Percentiles rank a stretch among this genome's conserved stretches.
These are phyloP conservation scores for Oxyruncus cristatus DNA, from an alignment of 2,113 vertebrate species.

Conservation along the genomic window DNA sequence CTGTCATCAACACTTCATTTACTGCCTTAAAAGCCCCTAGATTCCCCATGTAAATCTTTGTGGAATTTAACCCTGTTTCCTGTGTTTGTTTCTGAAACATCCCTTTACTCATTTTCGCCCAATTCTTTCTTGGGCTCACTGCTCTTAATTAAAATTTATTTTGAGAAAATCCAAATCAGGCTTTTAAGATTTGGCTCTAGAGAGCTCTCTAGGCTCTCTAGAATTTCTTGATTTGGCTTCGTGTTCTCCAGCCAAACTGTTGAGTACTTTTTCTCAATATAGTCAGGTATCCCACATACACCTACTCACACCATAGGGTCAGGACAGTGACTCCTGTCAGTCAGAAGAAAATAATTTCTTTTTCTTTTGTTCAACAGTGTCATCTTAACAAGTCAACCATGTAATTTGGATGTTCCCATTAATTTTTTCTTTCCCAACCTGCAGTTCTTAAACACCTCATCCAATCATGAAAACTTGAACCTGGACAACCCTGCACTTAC, in stretches of 20 bases:
- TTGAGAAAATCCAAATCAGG: neutral
- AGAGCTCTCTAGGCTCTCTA: too few species aligned
- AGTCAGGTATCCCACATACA: neutral
- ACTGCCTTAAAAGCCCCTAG: neutral
- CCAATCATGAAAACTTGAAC: conserved; percentile 83
- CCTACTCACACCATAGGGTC: neutral
- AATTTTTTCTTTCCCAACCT: conserved; percentile 14
- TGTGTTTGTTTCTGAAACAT: neutral
- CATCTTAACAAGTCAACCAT: neutral
- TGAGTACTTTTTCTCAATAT: neutral
- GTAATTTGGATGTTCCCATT: neutral
- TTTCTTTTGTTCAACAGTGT: neutral
- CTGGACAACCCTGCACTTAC: conserved; percentile 80
- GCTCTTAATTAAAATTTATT: neutral
- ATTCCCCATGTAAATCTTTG: neutral
- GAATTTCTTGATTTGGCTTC: neutral
- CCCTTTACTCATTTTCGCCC: neutral
- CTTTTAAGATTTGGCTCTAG: neutral
- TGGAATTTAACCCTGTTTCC: neutral
- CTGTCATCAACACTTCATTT: neutral
- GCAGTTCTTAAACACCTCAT: conserved; percentile 92
- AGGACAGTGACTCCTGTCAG: neutral
- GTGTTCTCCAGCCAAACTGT: neutral
- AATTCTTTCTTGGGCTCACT: neutral
- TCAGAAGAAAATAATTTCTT: neutral